Base-by-base conservation (phyloP, 1,140 invertebrate genomes). In the Lasioglossum albipes region DNA sequence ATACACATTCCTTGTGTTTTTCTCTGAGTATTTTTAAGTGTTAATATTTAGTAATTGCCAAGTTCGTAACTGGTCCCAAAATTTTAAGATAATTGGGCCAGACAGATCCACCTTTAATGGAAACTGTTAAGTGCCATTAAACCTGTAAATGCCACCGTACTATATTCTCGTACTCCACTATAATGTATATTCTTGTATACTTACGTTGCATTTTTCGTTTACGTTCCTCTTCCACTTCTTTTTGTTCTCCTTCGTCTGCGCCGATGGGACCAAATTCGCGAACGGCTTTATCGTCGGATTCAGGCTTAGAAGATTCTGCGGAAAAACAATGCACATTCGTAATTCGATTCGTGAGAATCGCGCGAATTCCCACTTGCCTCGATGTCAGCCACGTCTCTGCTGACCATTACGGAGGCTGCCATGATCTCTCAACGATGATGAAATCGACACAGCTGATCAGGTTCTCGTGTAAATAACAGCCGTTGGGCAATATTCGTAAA, bases 211-310 rank as follows among this genome's bases (percentile, higher is more conserved):
- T 84, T 96, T 96, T 88, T 97, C 97, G 85, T 97, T 95, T 0
- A 94, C 91, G 92, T 99, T 99, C 84, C 99, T 94, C 92, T 99
- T 99, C 99, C 99, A 99, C 82, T 97, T 96, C 81, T 96, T 95
- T 91, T 99, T 99, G 79, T 96, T 96, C 78, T 95, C 94, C 93
- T 99, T 99, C 0, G 98, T 99, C 70, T 95, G 93, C 20, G 93
- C 92, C 31, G 97, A 97, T 22, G 98, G 97, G 31, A 97, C 94
- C 18, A 98, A 91, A 85, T 94, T 96, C 7, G 97, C 97, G 89
- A 96, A 95, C 0, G 94, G 93, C 84, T 95, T 96, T 0, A 97
- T 95, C 80, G 95, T 96, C 2, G 98, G 98, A 94, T 99, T 99
- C 10, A 99, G 90, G 2, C 94, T 90, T 64, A 99, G 92, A 65